Evolutionary conservation across 2,797 vertebrate species (phyloP), one percentile per base, ranked within the genome.

Genomic region (Buceros bicornis): DNA sequence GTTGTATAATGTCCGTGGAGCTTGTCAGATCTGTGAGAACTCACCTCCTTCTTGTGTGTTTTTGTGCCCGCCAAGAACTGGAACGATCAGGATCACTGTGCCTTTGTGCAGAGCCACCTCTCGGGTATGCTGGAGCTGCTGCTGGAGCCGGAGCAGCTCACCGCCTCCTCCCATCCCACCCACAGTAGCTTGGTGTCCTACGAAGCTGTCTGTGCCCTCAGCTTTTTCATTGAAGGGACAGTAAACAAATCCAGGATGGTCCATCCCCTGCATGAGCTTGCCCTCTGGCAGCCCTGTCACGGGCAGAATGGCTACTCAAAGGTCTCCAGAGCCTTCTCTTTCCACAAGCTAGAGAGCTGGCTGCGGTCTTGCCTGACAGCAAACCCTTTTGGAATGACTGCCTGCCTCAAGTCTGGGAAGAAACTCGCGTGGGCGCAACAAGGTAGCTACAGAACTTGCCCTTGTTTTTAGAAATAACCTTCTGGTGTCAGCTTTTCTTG

Each of bases 371-470:
- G 64, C 81, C 98, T 99, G 94, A 97, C 94, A 1, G 90, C 98
- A 40, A 99, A 99, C 95, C 99, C 99, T 20, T 98, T 99, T 73
- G 99, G 99, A 56, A 98, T 98, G 50, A 98, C 98, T 1, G 98
- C 98, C 85, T 99, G 99, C 96, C 98, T 99, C 94, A 98, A 96
- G 77, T 98, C 98, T 1, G 99, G 99, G 58, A 99, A 98, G 98
- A 99, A 99, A 73, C 98, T 99, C 3, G 98, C 99, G 5, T 99
- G 99, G 99, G 99, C 99, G 29, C 98, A 99, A 76, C 99, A 99
- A 99, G 99, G 99, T 99, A 98, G 28, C 37, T 48, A 8, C 25
- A 54, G 45, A 33, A 20, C 19, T 80, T 37, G 37, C 24, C 54
- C 93, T 93, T 50, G 5, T 35, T 57, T 83, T 50, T 51, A 69